Evolutionary conservation across 2,113 vertebrate species (phyloP), one percentile per base, ranked within the genome.

Genomic region (Sminthopsis crassicaudata): DNA sequence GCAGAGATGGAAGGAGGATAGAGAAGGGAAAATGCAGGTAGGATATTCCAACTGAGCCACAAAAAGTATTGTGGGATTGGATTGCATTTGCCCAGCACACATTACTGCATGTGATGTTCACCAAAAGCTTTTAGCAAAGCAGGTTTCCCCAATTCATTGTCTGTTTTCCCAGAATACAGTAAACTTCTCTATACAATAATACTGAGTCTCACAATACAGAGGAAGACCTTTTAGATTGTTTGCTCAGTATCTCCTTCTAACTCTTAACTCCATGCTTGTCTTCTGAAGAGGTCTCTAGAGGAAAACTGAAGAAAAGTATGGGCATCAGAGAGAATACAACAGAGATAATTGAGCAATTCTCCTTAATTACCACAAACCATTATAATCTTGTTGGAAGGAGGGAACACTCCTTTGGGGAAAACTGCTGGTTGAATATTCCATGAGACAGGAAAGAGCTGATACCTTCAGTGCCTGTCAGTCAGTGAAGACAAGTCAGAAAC

Each of bases 231-330:
- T 90, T 52, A 24, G 16, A 57, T 24, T 84, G 67, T 84, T 42
- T 84, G 19, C 8, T 67, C 57, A 91, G 67, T 76, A n/a, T 22
- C 27, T n/a, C 36, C 53, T n/a, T 60, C 52, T 88, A 76, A 53
- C 50, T 50, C 50, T 48, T 51, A 51, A 51, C 27, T n/a, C 55
- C 54, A 26, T 2, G 4, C 36, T 16, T 60, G 46, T 88, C 46
- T 91, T 42, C 54, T 57, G 46, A 53, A 57, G n/a, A 94, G 50
- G 57, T 27, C 91, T 94, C 91, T 67, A 93, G 84, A 95, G 88
- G 90, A 67, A 91, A 94, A 91, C 26, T 24, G 53, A 90, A 84
- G 92, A 8, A 9, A 26, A 90, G 25, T 89, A 27, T 60, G 42
- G 46, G 91, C 46, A 84, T 84, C 67, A 8, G 16, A 84, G n/a